These are phyloP conservation scores for Anguilla megastoma DNA, from an alignment of 2,797 vertebrate species.

Conservation along the genomic window DNA sequence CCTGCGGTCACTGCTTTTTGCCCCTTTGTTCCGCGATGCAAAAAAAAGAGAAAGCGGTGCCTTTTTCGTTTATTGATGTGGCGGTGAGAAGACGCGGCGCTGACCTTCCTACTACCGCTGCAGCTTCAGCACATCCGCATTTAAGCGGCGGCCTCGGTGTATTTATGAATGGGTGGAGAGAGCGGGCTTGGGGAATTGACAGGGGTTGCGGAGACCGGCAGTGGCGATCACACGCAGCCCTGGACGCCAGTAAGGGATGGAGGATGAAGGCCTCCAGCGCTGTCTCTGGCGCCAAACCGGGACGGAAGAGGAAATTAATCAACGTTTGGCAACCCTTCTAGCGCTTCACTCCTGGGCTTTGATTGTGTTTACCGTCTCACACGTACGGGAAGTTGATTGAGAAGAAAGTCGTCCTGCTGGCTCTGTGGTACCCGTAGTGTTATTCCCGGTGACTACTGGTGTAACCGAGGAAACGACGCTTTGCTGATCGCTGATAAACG, in stretches of 20 bases:
- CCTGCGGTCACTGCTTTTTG: slow-evolving; percentile 47
- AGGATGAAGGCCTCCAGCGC: not conserved
- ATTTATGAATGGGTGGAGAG: not conserved
- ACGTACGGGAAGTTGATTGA: slow-evolving; percentile 28
- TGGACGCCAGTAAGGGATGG: not conserved
- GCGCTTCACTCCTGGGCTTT: slow-evolving; percentile 29
- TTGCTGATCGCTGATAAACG: slow-evolving; percentile 48
- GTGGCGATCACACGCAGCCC: not conserved
- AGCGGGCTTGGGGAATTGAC: not conserved
- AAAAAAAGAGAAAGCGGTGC: slow-evolving; percentile 63
- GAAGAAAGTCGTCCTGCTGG: slow-evolving; percentile 34
- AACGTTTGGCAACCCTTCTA: slow-evolving; percentile 51
- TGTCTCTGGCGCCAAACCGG: slow-evolving; percentile 19
- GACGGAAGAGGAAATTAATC: slow-evolving; percentile 52
- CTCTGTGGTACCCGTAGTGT: slow-evolving; percentile 36
- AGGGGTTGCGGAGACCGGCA: not conserved
- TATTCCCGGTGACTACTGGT: slow-evolving; percentile 50
- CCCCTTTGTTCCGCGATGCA: slow-evolving; percentile 44
- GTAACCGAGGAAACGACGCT: slow-evolving; percentile 28
- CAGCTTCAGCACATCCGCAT: slow-evolving; percentile 1
- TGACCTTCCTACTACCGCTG: not conserved
- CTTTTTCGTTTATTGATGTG: slow-evolving; percentile 54
- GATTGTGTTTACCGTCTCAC: slow-evolving; percentile 40
- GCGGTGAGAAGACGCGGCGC: slow-evolving; percentile 49
- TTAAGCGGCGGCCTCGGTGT: not conserved